Evolutionary conservation across 2,113 vertebrate species (phyloP).

Genomic region (Philantomba maxwellii): DNA sequence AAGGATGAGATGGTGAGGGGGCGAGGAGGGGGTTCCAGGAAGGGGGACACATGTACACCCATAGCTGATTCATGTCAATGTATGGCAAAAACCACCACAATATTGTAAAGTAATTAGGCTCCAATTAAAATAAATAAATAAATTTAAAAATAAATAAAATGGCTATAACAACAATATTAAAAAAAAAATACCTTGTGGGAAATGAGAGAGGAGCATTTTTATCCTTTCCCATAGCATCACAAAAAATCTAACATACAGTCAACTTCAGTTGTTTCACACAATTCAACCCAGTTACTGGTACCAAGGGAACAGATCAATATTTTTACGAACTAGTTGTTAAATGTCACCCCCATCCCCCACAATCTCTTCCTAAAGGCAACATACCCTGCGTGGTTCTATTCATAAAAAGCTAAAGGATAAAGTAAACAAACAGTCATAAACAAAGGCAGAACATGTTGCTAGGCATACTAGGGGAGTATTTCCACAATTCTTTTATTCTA

Average conservation of each 20-base stretch:
- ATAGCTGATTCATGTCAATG: background rate
- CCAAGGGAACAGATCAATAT: background rate
- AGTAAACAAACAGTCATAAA: background rate
- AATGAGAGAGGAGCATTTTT: background rate
- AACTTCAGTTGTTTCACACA: background rate
- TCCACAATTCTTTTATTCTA: slow-evolving; percentile 25
- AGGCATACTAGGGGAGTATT: background rate
- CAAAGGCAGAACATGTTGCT: background rate
- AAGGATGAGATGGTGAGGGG: background rate
- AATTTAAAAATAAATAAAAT: background rate
- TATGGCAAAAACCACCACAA: background rate
- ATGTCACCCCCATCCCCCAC: background rate
- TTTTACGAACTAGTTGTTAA: background rate
- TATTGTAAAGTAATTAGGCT: background rate
- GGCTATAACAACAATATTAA: background rate
- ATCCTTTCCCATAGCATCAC: background rate
- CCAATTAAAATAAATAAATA: background rate
- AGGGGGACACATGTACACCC: background rate
- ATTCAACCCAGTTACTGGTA: background rate
- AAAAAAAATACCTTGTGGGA: background rate
- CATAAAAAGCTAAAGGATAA: background rate
- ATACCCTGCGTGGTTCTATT: background rate
- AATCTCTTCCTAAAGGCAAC: background rate
- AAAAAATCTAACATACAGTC: background rate
- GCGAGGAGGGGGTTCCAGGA: background rate